These are phyloP conservation scores for Tachycineta bicolor DNA, from an alignment of 2,113 vertebrate genomes.

Conservation along the genomic window DNA sequence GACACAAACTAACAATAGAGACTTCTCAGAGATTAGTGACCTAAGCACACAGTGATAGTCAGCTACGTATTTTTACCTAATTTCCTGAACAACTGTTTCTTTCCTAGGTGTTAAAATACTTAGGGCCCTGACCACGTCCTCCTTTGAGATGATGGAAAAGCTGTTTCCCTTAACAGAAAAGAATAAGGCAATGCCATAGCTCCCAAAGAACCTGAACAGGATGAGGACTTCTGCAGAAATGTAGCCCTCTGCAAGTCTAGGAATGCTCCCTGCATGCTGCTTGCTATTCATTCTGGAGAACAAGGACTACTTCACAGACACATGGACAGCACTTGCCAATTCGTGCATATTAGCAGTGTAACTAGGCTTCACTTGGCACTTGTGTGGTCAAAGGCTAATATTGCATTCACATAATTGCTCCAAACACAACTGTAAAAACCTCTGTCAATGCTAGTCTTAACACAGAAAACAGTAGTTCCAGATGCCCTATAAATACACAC, in stretches of 20 bases:
- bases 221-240: background rate
- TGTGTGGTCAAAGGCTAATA: background rate
- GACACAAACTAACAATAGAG: background rate
- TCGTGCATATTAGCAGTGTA: fast-evolving
- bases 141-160: background rate
- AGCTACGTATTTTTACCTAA: background rate
- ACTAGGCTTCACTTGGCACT: background rate
- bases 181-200: background rate
- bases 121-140: background rate
- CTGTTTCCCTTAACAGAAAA: background rate
- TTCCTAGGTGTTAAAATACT: background rate
- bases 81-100: background rate
- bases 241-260: background rate
- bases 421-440: background rate
- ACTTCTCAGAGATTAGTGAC: background rate
- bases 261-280: background rate
- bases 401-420: background rate
- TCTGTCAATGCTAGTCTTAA: background rate
- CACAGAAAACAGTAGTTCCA: background rate
- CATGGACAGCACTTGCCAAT: background rate
- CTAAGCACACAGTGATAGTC: background rate
- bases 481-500: background rate
- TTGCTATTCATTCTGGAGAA: background rate
- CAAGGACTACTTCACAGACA: background rate
- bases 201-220: background rate